A percentile compares a stretch with the other conserved stretches of the same genome.
Conservation (phyloP, 1,140 invertebrate genomes). For the Aplysia californica region DNA sequence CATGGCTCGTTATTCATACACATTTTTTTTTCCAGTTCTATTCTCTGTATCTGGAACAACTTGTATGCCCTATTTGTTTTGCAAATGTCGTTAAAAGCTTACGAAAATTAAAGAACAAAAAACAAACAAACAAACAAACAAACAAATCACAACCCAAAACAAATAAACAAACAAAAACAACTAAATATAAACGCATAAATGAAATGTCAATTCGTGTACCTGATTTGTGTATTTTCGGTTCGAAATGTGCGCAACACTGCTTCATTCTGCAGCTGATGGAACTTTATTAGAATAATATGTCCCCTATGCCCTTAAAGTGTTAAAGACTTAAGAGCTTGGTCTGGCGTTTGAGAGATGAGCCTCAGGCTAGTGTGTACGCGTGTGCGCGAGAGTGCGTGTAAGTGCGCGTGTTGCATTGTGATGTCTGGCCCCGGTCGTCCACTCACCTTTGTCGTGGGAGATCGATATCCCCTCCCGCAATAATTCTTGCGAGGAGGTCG, state of each 20-base stretch:
- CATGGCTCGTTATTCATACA: too few species aligned
- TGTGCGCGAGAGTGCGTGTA: too few species aligned
- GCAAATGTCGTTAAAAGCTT: not conserved
- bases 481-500: too few species aligned
- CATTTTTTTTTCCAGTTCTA: not conserved
- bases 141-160: not conserved
- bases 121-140: too few species aligned
- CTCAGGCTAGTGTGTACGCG: not conserved
- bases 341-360: not conserved
- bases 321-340: not conserved
- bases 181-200: not conserved
- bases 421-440: too few species aligned
- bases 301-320: not conserved
- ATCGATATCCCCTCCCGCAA: too few species aligned
- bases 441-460: too few species aligned
- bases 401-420: not conserved
- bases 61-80: not conserved
- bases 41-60: too few species aligned
- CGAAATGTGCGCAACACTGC: not conserved
- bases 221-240: not conserved
- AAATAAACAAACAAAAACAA: not conserved
- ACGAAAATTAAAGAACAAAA: too few species aligned
- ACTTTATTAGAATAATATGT: not conserved
- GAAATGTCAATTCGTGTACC: not conserved
- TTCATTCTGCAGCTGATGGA: not conserved